Evolutionary conservation across 2,888 invertebrate species (phyloP).

Genomic region (Iselma pallidipennis): DNA sequence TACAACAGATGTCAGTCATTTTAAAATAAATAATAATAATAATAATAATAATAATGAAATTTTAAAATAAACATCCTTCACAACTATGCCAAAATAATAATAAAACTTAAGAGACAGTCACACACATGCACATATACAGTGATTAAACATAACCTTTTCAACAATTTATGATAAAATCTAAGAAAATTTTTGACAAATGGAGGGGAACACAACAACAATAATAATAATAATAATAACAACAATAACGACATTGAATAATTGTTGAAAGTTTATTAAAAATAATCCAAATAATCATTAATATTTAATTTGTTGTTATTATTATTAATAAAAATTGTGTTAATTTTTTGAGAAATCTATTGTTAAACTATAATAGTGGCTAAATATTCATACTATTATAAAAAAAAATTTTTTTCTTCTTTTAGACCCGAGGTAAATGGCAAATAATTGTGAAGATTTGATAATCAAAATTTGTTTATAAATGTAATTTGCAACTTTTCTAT

Average conservation of each 20-base stretch:
- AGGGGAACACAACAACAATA: not conserved
- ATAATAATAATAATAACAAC: not conserved
- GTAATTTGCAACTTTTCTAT: too few relatives aligned
- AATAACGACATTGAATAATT: not conserved
- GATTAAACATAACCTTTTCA: conserved; percentile 13
- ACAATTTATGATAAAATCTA: not conserved
- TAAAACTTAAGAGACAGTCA: not conserved
- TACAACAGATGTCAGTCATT: conserved; percentile 17
- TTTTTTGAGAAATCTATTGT: too few relatives aligned
- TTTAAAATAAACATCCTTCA: conserved; percentile 35
- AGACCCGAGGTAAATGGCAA: too few relatives aligned
- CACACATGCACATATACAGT: too few relatives aligned
- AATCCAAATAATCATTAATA: too few relatives aligned
- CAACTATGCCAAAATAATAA: not conserved
- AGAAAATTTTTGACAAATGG: not conserved
- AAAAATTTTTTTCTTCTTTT: too few relatives aligned
- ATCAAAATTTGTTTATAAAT: too few relatives aligned
- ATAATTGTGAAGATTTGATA: too few relatives aligned
- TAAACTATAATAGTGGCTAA: too few relatives aligned
- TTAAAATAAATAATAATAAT: conserved; percentile 27
- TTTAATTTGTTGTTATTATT: too few relatives aligned
- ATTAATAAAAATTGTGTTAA: too few relatives aligned
- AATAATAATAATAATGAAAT: not conserved
- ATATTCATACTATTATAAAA: too few relatives aligned
- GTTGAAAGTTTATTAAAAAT: not conserved